phyloP scores from a whole-genome alignment of 2,888 invertebrate genomes.

The Mystacides longicornis region DNA sequence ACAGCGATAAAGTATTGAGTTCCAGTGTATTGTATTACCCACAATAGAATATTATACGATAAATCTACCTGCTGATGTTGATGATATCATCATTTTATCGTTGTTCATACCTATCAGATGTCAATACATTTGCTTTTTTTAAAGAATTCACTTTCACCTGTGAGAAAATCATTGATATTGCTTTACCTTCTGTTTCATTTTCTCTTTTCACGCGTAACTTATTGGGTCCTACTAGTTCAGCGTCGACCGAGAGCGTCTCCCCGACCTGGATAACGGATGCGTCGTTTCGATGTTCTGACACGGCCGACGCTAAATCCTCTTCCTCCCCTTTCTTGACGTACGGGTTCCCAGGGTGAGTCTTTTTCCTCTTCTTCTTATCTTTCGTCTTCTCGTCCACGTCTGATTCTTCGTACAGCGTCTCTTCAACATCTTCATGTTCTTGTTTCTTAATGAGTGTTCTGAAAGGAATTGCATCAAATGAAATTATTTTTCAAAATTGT shows the following conservation, averaged over 20 bases:
- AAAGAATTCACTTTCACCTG: neutral
- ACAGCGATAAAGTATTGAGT: no score
- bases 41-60: no score
- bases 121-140: neutral
- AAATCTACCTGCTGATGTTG: no score
- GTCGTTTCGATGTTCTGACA: neutral
- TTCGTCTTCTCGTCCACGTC: constrained; percentile 32
- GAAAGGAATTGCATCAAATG: neutral
- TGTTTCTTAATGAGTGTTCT: constrained; percentile 14
- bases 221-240: constrained; percentile 18
- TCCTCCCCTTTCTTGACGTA: constrained; percentile 4
- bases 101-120: no score
- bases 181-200: constrained; percentile 21
- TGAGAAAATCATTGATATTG: no score
- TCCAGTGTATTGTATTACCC: no score
- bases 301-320: neutral
- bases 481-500: no score
- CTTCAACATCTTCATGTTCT: constrained; percentile 39
- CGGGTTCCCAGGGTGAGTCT: constrained; percentile 26
- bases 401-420: constrained; percentile 29
- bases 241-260: constrained; percentile 14
- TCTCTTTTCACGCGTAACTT: constrained; percentile 24
- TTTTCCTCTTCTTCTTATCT: constrained; percentile 37
- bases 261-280: constrained; percentile 3
- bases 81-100: no score